Percentiles rank a stretch among this genome's conserved stretches.
Conservation (phyloP, 2,797 vertebrate genomes). For the Rachycentron canadum region DNA sequence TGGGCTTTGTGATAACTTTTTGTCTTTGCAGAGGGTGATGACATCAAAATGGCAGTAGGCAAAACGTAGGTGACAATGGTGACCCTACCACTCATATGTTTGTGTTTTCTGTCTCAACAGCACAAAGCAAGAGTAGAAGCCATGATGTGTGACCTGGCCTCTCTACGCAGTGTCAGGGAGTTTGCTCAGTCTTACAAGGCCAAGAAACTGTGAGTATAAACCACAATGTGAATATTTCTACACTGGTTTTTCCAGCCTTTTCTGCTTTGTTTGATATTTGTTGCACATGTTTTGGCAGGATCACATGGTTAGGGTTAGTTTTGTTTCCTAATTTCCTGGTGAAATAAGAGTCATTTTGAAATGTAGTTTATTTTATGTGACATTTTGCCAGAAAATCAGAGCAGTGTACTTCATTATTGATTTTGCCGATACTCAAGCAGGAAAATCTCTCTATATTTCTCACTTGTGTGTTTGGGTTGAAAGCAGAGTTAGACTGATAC, state of each 20-base stretch:
- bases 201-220: conserved; percentile 93
- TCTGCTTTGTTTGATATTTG: neutral
- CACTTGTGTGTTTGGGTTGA: neutral
- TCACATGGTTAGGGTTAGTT: too few species aligned
- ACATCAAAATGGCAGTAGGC: neutral
- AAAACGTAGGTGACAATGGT: neutral
- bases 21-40: neutral
- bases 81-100: neutral
- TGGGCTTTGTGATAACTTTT: neutral
- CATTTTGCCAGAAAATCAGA: neutral
- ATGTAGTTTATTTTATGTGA: neutral
- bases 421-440: neutral
- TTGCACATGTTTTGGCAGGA: neutral
- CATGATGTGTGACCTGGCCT: conserved; percentile 94
- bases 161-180: conserved; percentile 91
- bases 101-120: conserved; percentile 78
- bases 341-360: neutral
- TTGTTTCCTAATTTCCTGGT: too few species aligned
- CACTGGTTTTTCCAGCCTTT: neutral
- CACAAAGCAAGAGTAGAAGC: conserved; percentile 96
- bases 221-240: neutral
- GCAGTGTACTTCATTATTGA: neutral
- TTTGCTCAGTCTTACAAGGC: conserved; percentile 94
- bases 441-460: neutral
- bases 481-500: neutral